Evolutionary conservation across 1,140 invertebrate species (phyloP), one percentile per base, ranked within the genome.

Genomic region (Musca domestica): DNA sequence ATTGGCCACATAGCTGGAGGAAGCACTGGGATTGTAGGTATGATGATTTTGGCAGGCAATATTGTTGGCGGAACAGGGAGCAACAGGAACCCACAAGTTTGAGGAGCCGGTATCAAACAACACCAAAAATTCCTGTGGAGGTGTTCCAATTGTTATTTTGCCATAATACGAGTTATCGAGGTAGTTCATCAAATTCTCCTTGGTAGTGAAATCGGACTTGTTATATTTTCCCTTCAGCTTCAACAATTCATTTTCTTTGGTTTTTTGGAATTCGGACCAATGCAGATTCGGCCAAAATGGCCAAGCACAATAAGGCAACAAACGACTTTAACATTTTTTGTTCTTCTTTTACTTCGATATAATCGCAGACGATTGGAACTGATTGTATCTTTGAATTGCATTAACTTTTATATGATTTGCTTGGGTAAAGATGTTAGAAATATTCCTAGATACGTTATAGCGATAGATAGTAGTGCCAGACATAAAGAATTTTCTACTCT

Each of bases 31-130:
- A 83, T 98, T 89, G 84, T 99, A 99, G 84, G 95, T 96, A 72
- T 93, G 91, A 83, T 99, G 97, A 5, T 66, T 54, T 6, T 30
- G 1, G 82, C 97, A 99, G 68, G 96, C 96, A 74, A 98, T 91
- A 76, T 98, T 96, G 12, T 89, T 89, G 71, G 88, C 85, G 0
- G 9, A 12, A 25, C 67, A 68, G 15, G 22, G 41, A 81, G 95
- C 95, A 0, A 95, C 98, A n/a, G 98, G 97, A 67, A 99, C 90
- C 98, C 98, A 99, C 25, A 99, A 86, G 82, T 99, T 99, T 15
- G 96, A 96, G 6, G 96, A 98, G 49, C 98, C 98, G 6, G 97
- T 97, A 82, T 99, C 98, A 84, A 99, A 99, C 49, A 99, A 90
- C 54, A 99, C 96, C 73, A 88, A 91, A 83, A 99, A 99, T 0